phyloP scores from a whole-genome alignment of 1,140 invertebrate genomes.

The Amyelois transitella region DNA sequence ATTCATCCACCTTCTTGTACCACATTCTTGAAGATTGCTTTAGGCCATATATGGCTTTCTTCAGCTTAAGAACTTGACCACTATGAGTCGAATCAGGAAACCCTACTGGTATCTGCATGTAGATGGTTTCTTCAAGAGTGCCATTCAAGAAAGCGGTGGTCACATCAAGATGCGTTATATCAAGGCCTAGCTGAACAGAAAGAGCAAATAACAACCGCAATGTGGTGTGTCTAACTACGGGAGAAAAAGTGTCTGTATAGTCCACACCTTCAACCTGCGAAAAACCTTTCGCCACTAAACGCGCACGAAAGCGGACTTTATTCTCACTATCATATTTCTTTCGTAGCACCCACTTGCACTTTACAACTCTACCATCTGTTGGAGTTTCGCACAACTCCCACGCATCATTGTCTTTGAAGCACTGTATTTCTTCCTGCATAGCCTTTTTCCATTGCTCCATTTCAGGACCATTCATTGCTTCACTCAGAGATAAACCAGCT shows the following conservation, averaged over 20 bases:
- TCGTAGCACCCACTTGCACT: too few relatives aligned
- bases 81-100: too few relatives aligned
- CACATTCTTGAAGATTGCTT: too few relatives aligned
- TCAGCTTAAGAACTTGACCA: conserved; percentile 4
- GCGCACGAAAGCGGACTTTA: too few relatives aligned
- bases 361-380: conserved; percentile 22
- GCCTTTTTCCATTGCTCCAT: conserved; percentile 16
- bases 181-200: conserved; percentile 8
- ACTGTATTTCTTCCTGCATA: conserved; percentile 32
- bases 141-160: conserved; percentile 10
- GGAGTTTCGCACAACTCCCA: conserved; percentile 43
- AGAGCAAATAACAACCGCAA: conserved; percentile 13
- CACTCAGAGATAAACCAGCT: conserved; percentile 29
- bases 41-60: conserved; percentile 2
- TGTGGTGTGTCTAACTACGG: conserved; percentile 10
- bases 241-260: conserved; percentile 14
- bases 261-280: too few relatives aligned
- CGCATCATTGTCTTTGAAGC: conserved; percentile 36
- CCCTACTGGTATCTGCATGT: too few relatives aligned
- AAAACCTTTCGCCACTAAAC: too few relatives aligned
- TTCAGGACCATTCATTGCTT: conserved; percentile 10
- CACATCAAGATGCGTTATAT: conserved; percentile 10
- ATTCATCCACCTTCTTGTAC: conserved; percentile 14
- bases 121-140: background rate
- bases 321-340: too few relatives aligned